Evolutionary conservation across 2,113 vertebrate species (phyloP).

Genomic region (Corapipo altera): DNA sequence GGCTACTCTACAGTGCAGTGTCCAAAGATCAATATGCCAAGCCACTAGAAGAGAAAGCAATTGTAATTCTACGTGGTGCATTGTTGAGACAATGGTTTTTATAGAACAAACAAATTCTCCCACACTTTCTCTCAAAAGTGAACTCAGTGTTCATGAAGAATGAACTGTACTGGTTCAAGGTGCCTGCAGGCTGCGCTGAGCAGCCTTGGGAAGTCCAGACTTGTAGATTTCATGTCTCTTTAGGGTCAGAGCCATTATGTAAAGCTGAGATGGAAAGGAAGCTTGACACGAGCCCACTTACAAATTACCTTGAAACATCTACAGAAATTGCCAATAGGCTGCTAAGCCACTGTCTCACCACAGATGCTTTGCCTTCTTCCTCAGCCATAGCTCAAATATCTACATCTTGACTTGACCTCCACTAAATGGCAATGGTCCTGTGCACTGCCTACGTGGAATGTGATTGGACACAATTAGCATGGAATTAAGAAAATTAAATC

Average conservation of each 20-base stretch:
- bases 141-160: background rate
- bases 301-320: background rate
- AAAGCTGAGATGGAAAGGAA: background rate
- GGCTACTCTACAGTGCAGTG: background rate
- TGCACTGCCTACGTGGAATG: background rate
- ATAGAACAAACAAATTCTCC: background rate
- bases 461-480: background rate
- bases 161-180: background rate
- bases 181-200: background rate
- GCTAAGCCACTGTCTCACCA: background rate
- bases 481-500: background rate
- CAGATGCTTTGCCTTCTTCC: background rate
- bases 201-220: background rate
- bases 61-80: background rate
- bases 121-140: background rate
- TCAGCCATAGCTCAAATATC: background rate
- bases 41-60: background rate
- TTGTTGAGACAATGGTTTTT: background rate
- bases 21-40: slow-evolving; percentile 4
- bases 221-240: background rate
- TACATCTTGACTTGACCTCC: background rate
- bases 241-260: background rate
- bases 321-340: background rate
- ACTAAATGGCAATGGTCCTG: background rate
- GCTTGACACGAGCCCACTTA: background rate